Base-by-base conservation (phyloP, 2,888 invertebrate genomes). In the Campoplex nolae region DNA sequence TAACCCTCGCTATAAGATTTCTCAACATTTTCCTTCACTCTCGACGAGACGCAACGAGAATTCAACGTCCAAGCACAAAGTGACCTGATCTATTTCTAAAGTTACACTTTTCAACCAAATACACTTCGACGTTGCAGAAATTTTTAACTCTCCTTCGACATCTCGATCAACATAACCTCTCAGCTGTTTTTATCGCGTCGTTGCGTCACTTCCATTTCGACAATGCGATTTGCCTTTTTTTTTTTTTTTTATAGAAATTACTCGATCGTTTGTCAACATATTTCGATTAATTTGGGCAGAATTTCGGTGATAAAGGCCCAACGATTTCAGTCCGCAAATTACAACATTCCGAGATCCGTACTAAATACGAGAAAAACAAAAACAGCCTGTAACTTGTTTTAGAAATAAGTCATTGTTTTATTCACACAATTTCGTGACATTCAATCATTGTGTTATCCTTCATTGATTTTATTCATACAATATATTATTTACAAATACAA, bases 1-100 rank as follows among this genome's bases (percentile, higher is more conserved):
- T 58, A 18, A 42, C 70, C 16, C 32, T 28, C 62, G 51, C 35
- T 70, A 58, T 56, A 78, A 54, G 78, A 81, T 89, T 89, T 88
- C 88, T 84, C 89, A 87, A 86, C 83, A 70, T 84, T 88, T 65
- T 42, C 71, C 28, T 65, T 54, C 58, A 54, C 87, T 81, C 78
- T 48, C 48, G 62, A 77, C n/a, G 42, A 68, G 38, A 35, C 71
- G 84, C 51, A 78, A 70, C 78, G 85, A 73, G 51, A 82, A 78
- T 75, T 18, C 28, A 88, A 83, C 83, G 86, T 83, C 84, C 76
- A 84, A 45, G 51, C 35, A 35, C 89, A 92, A 91, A 91, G 91
- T 89, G 91, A 90, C 89, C 90, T 88, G 89, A 89, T 91, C 89
- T 91, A 91, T 92, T 92, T 91, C 90, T 90, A 90, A 90, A 90